Evolutionary conservation across 2,113 vertebrate species (phyloP), one percentile per base, ranked within the genome.

Genomic region (Etheostoma cragini): DNA sequence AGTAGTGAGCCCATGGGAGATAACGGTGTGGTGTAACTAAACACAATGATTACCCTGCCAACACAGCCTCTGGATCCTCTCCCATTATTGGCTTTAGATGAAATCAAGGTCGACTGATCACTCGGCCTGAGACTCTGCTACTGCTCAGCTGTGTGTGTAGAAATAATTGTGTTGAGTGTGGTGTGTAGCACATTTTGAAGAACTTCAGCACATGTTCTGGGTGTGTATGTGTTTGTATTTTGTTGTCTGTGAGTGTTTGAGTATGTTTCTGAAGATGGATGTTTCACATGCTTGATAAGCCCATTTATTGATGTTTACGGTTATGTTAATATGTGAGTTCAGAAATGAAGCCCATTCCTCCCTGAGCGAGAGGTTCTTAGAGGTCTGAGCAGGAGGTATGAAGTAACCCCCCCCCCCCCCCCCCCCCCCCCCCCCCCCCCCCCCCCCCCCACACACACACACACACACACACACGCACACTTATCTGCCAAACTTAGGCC

Each of bases 401-500:
- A 78, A 45, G 47, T 13, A n/a, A 10, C 49, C 24, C 15, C 56
- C 26, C 26, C 26, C 26, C 26, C 30, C 6, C 46, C 57, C 74
- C 67, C 52, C 82, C 30, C 30, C 6, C 46, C 57, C 74, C 67
- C 52, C 82, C 49, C 24, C 15, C 56, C 26, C 26, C 26, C 26
- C 26, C 30, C 6, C 46, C 57, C 74, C 67, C 52, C 82, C 30
- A 60, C 52, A 62, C 63, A 65, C 35, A 69, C 38, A 70, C 38
- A 76, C 67, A 60, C 50, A 70, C 46, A 62, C 53, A 62, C 74
- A 57, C 54, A 67, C 17, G 69, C 1, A 71, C 10, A 71, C 85
- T 80, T 21, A 91, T 89, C 87, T 85, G 76, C 88, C 84, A 80
- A 76, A 77, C 77, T 78, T 92, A 2, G 81, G 92, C 87, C 60